Percentiles rank a stretch among this genome's conserved stretches.
Conservation (phyloP, 2,888 invertebrate species). For the Microctonus brassicae region DNA sequence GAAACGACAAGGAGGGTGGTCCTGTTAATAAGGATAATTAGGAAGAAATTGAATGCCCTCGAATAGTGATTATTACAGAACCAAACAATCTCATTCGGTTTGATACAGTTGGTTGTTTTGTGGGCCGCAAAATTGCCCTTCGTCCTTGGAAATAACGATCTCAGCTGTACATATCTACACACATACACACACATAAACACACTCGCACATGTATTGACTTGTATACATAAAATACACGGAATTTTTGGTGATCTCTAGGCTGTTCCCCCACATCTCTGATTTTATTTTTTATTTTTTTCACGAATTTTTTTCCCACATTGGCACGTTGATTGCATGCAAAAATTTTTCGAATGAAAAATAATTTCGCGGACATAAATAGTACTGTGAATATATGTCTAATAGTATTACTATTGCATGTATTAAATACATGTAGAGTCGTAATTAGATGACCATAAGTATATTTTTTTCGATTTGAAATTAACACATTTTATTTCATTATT, state of each 20-base stretch:
- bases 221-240: background rate
- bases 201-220: background rate
- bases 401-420: too few relatives aligned
- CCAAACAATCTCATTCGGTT: slow-evolving; percentile 39
- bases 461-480: too few relatives aligned
- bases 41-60: slow-evolving; percentile 54
- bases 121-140: slow-evolving; percentile 38
- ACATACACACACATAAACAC: background rate
- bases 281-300: background rate
- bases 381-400: too few relatives aligned
- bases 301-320: background rate
- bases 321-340: too few relatives aligned
- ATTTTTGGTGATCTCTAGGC: background rate
- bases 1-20: slow-evolving; percentile 45
- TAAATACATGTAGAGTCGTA: too few relatives aligned
- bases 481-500: too few relatives aligned
- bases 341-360: too few relatives aligned
- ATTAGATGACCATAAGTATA: too few relatives aligned
- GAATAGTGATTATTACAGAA: slow-evolving; percentile 53
- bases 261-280: background rate
- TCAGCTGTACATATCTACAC: background rate
- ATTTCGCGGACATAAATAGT: too few relatives aligned
- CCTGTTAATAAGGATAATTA: slow-evolving; percentile 58
- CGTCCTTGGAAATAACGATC: slow-evolving; percentile 45
- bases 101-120: slow-evolving; percentile 38